A percentile compares a stretch with the other conserved stretches of the same genome.
Evolutionary conservation across 2,113 vertebrate species (phyloP).

Genomic region (Gnathonemus longibarbis): DNA sequence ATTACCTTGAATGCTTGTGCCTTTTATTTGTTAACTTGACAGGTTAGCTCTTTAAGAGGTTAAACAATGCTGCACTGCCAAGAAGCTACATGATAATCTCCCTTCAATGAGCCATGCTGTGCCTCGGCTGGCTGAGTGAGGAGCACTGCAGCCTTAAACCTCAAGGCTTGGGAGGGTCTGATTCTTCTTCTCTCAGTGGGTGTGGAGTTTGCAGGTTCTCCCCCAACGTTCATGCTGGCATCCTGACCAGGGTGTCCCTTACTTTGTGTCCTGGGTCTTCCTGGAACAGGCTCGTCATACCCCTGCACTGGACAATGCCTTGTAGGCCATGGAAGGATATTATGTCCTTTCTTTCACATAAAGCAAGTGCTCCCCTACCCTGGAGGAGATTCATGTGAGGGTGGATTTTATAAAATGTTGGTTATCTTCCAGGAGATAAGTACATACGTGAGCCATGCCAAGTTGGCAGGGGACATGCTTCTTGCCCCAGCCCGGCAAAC

Average conservation of each 20-base stretch:
- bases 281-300: background rate
- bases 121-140: background rate
- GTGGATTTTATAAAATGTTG: slow-evolving; percentile 3
- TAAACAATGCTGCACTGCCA: background rate
- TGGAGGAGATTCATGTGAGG: background rate
- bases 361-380: background rate
- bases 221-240: background rate
- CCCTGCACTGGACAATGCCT: background rate
- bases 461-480: slow-evolving; percentile 24
- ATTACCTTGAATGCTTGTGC: background rate
- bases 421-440: slow-evolving; percentile 36
- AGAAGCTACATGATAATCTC: background rate
- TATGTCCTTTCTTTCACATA: background rate
- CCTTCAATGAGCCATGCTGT: background rate
- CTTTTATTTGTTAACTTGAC: background rate
- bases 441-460: slow-evolving; percentile 17
- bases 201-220: background rate
- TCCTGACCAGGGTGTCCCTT: background rate
- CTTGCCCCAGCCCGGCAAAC: slow-evolving; percentile 16
- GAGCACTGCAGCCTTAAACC: background rate
- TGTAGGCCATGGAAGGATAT: background rate
- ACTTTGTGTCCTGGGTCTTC: background rate
- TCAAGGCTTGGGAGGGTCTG: background rate
- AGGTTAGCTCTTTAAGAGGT: background rate
- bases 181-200: background rate